phyloP scores from a whole-genome alignment of 2,888 invertebrate genomes.

The Aporophyla nigra region DNA sequence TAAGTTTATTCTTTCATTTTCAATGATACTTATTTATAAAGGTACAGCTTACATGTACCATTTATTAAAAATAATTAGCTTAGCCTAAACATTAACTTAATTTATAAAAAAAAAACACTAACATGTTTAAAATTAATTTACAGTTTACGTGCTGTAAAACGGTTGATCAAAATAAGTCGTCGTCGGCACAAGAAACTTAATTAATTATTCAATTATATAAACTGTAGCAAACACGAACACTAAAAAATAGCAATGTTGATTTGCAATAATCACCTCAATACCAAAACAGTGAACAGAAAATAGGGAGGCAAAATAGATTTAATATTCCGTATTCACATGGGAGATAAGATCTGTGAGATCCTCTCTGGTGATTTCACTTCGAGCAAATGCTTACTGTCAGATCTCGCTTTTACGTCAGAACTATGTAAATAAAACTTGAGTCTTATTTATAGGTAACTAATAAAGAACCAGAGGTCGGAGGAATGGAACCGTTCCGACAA shows the following conservation, averaged over 20 bases:
- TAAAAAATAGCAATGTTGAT: constrained; percentile 6
- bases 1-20: not conserved
- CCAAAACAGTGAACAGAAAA: constrained; percentile 29
- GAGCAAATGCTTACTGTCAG: constrained; percentile 42
- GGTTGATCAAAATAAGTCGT: constrained; percentile 17
- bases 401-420: constrained; percentile 34
- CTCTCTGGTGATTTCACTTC: constrained; percentile 49
- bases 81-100: not conserved
- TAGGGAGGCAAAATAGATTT: constrained; percentile 42
- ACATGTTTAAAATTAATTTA: not conserved
- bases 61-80: not conserved
- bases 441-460: constrained; percentile 23
- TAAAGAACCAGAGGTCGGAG: constrained; percentile 35
- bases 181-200: not conserved
- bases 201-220: constrained; percentile 23
- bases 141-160: constrained; percentile 19
- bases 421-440: constrained; percentile 52
- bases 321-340: constrained; percentile 35
- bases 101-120: no score
- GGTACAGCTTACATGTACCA: not conserved
- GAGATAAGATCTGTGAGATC: constrained; percentile 45
- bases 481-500: constrained; percentile 29
- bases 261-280: not conserved
- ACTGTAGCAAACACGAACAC: constrained; percentile 22
- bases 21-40: not conserved